Percentiles rank a stretch among this genome's conserved stretches.
Conservation (phyloP, 2,113 vertebrate species). For the Gavia stellata region DNA sequence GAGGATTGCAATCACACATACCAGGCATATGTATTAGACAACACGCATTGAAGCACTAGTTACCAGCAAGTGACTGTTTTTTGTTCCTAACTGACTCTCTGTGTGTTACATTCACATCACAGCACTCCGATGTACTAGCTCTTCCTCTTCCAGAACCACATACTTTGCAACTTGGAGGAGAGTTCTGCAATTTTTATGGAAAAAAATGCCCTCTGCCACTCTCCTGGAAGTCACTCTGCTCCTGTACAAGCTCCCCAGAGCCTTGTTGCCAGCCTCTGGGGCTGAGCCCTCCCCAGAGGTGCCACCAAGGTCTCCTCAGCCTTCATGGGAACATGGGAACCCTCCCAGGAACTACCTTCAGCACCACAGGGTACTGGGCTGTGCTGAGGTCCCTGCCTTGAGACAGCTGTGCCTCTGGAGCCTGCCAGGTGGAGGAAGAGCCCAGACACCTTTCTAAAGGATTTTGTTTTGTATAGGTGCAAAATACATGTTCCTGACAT, state of each 20-base stretch:
- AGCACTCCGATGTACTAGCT: neutral
- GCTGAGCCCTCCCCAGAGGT: neutral
- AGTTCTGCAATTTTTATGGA: neutral
- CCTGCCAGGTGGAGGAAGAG: neutral
- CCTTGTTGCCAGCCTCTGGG: fast-evolving
- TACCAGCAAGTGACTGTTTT: neutral
- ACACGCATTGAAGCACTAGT: neutral
- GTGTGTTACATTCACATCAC: neutral
- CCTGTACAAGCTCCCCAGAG: neutral
- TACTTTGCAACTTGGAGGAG: neutral
- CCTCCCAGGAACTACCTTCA: neutral
- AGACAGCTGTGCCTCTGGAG: neutral
- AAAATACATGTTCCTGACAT: neutral
- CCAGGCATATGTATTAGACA: neutral
- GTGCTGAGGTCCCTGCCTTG: neutral
- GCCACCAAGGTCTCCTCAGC: neutral
- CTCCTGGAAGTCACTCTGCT: neutral
- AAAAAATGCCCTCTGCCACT: neutral
- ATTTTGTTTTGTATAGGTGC: neutral
- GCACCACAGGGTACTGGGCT: neutral
- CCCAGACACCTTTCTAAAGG: neutral
- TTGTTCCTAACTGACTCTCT: neutral
- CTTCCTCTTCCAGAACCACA: neutral
- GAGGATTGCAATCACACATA: neutral
- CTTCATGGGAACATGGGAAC: neutral